phyloP scores from a whole-genome alignment of 2,797 vertebrate species.

The Coluber constrictor region DNA sequence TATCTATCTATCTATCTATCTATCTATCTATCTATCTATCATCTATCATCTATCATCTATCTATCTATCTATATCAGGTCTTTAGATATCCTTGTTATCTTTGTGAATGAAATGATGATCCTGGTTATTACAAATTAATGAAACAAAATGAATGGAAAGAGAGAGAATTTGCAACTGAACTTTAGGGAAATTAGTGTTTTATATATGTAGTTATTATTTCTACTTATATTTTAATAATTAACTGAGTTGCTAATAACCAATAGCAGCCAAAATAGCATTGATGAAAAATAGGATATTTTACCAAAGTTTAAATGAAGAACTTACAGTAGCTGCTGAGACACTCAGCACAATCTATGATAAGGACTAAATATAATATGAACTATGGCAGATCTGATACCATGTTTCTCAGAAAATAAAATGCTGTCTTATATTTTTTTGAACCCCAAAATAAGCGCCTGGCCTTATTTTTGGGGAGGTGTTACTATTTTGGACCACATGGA shows the following conservation, averaged over 20 bases:
- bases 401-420: too few relatives aligned
- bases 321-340: background rate
- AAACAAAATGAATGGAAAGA: background rate
- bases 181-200: background rate
- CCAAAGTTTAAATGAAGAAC: background rate
- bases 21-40: too few relatives aligned
- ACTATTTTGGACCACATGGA: too few relatives aligned
- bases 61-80: background rate
- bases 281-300: background rate
- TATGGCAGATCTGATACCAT: too few relatives aligned
- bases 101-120: background rate
- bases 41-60: too few relatives aligned
- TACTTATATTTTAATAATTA: background rate
- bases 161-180: background rate
- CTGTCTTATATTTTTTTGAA: too few relatives aligned
- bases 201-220: background rate
- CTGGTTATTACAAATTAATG: background rate
- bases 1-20: too few relatives aligned
- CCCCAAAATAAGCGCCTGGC: too few relatives aligned
- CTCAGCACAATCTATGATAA: background rate
- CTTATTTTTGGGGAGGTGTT: too few relatives aligned
- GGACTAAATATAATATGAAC: background rate
- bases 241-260: background rate
- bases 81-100: background rate
- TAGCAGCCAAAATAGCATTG: background rate